A percentile compares a stretch with the other conserved stretches of the same genome.
Evolutionary conservation across 2,797 vertebrate genomes (phyloP).

Genomic region (Sandelia bainsii): DNA sequence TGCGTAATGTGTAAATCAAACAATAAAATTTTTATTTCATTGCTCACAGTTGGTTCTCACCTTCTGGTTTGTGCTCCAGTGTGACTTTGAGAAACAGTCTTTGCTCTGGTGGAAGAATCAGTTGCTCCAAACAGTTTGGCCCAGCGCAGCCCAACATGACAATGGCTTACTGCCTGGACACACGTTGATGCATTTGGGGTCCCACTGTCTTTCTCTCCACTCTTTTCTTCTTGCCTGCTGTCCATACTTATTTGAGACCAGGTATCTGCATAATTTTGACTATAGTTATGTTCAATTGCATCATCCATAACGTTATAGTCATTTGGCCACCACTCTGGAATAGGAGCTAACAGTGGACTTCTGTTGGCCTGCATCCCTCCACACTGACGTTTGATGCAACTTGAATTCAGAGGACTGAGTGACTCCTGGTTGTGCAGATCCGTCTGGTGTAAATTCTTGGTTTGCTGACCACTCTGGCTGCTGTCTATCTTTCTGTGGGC

Average conservation of each 20-base stretch:
- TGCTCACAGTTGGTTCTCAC: conserved; percentile 29
- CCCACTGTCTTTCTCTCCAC: conserved; percentile 35
- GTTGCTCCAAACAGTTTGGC: conserved; percentile 92
- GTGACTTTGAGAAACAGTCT: conserved; percentile 70
- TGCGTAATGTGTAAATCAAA: not conserved
- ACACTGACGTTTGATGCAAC: conserved; percentile 68
- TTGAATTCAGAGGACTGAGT: conserved; percentile 64
- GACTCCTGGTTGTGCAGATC: conserved; percentile 85
- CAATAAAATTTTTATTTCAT: not conserved
- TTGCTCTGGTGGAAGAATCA: conserved; percentile 71
- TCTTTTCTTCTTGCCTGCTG: conserved; percentile 58
- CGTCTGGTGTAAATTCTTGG: conserved; percentile 85
- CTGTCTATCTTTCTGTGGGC: conserved; percentile 45
- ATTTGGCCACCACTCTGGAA: conserved; percentile 72
- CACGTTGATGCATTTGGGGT: conserved; percentile 63
- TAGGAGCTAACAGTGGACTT: conserved; percentile 39
- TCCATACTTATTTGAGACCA: conserved; percentile 67
- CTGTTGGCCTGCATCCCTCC: conserved; percentile 71
- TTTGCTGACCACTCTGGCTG: conserved; percentile 74
- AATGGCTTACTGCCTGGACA: conserved; percentile 48
- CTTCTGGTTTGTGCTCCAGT: conserved; percentile 33
- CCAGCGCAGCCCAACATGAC: conserved; percentile 86
- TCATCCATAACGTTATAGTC: conserved; percentile 80
- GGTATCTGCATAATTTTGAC: conserved; percentile 57
- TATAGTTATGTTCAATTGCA: conserved; percentile 86